Evolutionary conservation across 1,140 invertebrate genomes (phyloP), one percentile per base, ranked within the genome.

Genomic region (Orchesella cincta): DNA sequence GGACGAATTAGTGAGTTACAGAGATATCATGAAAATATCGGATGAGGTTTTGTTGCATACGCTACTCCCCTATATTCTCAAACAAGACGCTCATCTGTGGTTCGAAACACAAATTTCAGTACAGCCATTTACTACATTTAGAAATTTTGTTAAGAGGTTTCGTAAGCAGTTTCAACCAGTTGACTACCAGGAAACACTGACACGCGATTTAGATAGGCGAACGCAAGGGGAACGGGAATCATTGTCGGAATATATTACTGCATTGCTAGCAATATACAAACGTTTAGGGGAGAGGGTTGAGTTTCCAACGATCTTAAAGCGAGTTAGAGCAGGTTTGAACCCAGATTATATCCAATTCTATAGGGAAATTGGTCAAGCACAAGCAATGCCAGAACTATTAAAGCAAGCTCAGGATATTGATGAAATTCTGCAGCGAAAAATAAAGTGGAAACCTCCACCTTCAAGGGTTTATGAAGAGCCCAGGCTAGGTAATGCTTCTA

Each of bases 1-100:
- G 36, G 26, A 77, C 3, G 76, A 79, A 70, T 29, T 79, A 3
- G 72, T 74, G 29, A 79, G 77, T 31, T 79, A 76, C 23, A 14
- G 46, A 39, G 3, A 20, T 0, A 51, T 36, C 0, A 57, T 74
- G 0, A 54, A 62, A 26, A 77, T 74, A 35, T 62, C 75, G 3
- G 75, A 67, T 67, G 8, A 8, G 1, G 76, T 16, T n/a, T n/a
- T 20, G 52, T 77, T 29, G 14, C 77, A 1, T 16, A 8, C 18
- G 2, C 71, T 74, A 0, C 29, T 79, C 18, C 78, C 75, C 8
- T 39, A 77, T 36, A 46, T 73, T 39, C 28, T 79, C 0, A 28
- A 31, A 0, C 54, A 73, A 16, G 72, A 79, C 31, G 78, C 78
- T 0, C 77, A 77, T 28, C 33, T n/a, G 23, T 79, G 78, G 78